Evolutionary conservation across 1,140 invertebrate genomes (phyloP), one percentile per base, ranked within the genome.

Genomic region (Magallana gigas): DNA sequence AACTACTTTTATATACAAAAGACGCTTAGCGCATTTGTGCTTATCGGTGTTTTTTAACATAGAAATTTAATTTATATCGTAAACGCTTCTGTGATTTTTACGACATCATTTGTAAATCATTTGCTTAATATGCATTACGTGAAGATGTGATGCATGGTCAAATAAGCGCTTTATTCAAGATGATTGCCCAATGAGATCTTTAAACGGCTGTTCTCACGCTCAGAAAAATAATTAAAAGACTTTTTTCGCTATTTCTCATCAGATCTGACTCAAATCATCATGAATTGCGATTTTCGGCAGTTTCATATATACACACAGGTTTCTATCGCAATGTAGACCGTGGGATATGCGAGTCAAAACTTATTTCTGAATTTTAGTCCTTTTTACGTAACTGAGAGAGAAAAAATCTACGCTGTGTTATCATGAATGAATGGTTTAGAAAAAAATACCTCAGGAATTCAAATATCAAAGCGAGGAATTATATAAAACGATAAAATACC

Each of bases 121-220:
- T 48, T 5, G 36, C 36, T 48, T 48, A 48, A 48, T 48, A 48
- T 48, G 60, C 23, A 76, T 12, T 36, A 23, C 23, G 18, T 29
- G 18, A 23, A 29, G 23, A 36, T 36, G 23, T 9, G 23, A 76
- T 76, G 18, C 68, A 76, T 36, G 68, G 18, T 76, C 36, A 76
- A 23, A 29, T 76, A 36, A 76, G 36, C 68, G 8, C 68, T 76
- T 36, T 76, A 76, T 76, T 76, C 11, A 29, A 76, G 8, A 36
- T 76, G 23, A 76, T 76, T 76, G 36, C 68, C 23, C 18, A 76
- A 76, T 76, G 23, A 76, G 18, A 29, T 23, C 36, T 36, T 11
- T 29, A 76, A 76, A 76, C 18, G 36, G 36, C 3, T 9, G 23
- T 76, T 76, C 68, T 76, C 68, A 76, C 68, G 68, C 23, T 76